Conservation (phyloP, 2,888 invertebrate genomes). For the Amphipyra tragopoginis region DNA sequence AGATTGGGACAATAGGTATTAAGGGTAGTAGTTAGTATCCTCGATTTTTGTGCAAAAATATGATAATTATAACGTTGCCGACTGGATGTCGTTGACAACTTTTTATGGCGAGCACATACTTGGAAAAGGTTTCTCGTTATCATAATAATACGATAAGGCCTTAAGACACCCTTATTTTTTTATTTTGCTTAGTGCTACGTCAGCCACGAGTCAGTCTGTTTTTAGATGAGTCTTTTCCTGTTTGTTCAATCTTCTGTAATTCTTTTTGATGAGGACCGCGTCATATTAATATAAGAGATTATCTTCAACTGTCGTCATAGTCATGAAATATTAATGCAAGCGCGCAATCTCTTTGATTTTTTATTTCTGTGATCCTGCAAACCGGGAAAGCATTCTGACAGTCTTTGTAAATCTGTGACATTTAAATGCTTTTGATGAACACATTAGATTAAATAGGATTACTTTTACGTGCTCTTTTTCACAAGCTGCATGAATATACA, state of each 20-base stretch:
- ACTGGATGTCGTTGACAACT: constrained; percentile 48
- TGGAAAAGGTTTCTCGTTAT: constrained; percentile 54
- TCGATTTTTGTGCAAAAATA: constrained; percentile 23
- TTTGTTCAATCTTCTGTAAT: constrained; percentile 41
- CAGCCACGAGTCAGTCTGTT: constrained; percentile 49
- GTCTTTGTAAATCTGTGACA: too few species aligned
- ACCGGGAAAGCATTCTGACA: too few species aligned
- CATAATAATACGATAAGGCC: constrained; percentile 59
- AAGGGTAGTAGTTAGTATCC: background rate
- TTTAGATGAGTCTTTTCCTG: constrained; percentile 52
- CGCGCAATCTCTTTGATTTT: too few species aligned
- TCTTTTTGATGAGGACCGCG: constrained; percentile 6
- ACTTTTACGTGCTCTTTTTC: too few species aligned
- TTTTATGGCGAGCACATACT: constrained; percentile 49
- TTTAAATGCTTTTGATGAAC: too few species aligned
- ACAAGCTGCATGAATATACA: too few species aligned
- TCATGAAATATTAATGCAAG: background rate
- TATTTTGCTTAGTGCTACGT: constrained; percentile 49
- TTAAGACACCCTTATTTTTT: constrained; percentile 54
- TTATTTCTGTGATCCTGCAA: too few species aligned
- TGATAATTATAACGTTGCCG: constrained; percentile 46
- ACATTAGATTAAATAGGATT: too few species aligned
- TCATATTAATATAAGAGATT: constrained; percentile 1
- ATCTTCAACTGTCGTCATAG: background rate
- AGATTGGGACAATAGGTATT: constrained; percentile 1